A percentile compares a stretch with the other conserved stretches of the same genome.
Conservation (phyloP, 1,140 invertebrate genomes). For the Pogonognathellus flavescens region DNA sequence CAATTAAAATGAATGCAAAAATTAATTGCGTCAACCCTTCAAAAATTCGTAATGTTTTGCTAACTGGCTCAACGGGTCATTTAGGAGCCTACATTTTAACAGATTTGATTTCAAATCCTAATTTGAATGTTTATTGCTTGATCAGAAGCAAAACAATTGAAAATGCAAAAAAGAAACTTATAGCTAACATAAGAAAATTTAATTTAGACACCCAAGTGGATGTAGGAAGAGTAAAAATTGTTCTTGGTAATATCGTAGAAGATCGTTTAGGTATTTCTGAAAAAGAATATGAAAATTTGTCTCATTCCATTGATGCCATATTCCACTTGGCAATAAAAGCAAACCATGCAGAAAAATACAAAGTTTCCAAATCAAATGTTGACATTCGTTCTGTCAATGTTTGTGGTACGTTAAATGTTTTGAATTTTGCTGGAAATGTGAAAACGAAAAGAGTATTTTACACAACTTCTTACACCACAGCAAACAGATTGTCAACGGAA, state of each 20-base stretch:
- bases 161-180: not conserved
- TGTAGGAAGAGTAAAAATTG: not conserved
- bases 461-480: slow-evolving; percentile 15
- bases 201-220: not conserved
- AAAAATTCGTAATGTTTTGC: slow-evolving; percentile 7
- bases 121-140: not conserved
- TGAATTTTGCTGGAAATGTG: slow-evolving; percentile 30
- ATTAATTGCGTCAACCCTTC: not conserved
- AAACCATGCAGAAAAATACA: slow-evolving; percentile 53
- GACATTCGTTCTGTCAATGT: slow-evolving; percentile 56
- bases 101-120: slow-evolving; percentile 1
- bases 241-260: slow-evolving; percentile 37
- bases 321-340: slow-evolving; percentile 51
- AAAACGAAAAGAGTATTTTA: slow-evolving; percentile 49
- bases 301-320: slow-evolving; percentile 27
- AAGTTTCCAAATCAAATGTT: not conserved
- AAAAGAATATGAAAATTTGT: slow-evolving; percentile 5
- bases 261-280: not conserved
- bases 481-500: slow-evolving; percentile 4
- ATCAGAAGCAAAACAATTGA: not conserved
- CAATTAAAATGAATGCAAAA: not conserved
- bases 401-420: slow-evolving; percentile 15
- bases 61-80: slow-evolving; percentile 50
- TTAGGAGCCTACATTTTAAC: slow-evolving; percentile 47
- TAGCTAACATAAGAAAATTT: not conserved